phyloP scores from a whole-genome alignment of 1,140 invertebrate species.

The Drosophila tristis region DNA sequence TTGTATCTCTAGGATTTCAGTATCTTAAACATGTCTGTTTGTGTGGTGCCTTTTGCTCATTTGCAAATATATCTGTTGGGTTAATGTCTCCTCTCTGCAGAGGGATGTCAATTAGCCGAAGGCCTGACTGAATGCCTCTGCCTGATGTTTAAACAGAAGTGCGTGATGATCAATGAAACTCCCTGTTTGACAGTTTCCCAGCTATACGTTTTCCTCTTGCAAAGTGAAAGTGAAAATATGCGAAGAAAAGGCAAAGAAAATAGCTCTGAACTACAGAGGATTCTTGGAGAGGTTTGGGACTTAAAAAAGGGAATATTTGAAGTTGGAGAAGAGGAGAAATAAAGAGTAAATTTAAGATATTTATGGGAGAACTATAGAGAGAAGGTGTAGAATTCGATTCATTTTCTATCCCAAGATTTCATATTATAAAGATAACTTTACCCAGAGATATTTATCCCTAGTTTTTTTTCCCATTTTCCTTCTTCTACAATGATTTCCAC shows the following conservation, averaged over 20 bases:
- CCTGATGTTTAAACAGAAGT: conserved; percentile 35
- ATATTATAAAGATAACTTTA: too few relatives aligned
- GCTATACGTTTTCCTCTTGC: conserved; percentile 10
- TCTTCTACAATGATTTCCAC: conserved; percentile 8
- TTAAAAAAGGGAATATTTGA: too few relatives aligned
- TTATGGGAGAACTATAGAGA: too few relatives aligned
- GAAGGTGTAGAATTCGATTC: too few relatives aligned
- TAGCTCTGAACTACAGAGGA: conserved; percentile 2
- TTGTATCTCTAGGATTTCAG: conserved; percentile 6
- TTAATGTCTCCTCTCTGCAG: conserved; percentile 48
- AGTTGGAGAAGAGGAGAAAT: too few relatives aligned
- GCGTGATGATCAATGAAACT: conserved; percentile 58
- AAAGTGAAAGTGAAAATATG: conserved; percentile 64
- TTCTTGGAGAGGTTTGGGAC: too few relatives aligned
- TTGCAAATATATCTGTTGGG: conserved; percentile 62
- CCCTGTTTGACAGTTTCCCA: conserved; percentile 24
- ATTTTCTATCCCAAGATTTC: too few relatives aligned
- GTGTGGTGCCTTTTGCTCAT: conserved; percentile 46
- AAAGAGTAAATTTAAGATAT: too few relatives aligned
- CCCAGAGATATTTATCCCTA: too few relatives aligned
- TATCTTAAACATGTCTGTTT: conserved; percentile 19
- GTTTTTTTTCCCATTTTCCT: neutral
- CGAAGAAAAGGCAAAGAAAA: conserved; percentile 6
- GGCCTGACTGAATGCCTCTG: conserved; percentile 15
- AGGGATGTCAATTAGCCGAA: conserved; percentile 51